Evolutionary conservation across 1,140 invertebrate genomes (phyloP), one percentile per base, ranked within the genome.

Genomic region (Daktulosphaira vitifoliae): DNA sequence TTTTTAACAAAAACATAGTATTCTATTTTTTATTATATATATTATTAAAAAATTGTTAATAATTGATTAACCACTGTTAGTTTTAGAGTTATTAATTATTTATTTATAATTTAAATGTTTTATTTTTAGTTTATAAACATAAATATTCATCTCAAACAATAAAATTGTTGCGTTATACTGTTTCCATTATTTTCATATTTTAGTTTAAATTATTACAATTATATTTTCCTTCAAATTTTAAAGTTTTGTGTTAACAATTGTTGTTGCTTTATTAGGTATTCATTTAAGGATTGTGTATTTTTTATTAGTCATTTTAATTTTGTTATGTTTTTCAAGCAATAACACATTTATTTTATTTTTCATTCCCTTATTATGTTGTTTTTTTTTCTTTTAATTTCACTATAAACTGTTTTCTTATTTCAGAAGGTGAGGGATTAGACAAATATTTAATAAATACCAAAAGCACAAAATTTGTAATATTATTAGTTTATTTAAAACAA

Each of bases 311-410:
- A 39, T 59, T 59, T 59, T 59, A 38, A 39, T 59, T 59, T 59
- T 59, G 54, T 59, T 59, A 59, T 59, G 54, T 59, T 59, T 59
- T 59, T 38, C 54, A 59, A 59, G 54, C 42, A 59, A 59, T 59
- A 59, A 59, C 54, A 44, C 23, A 16, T 59, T 56, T 56, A 44
- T 44, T 44, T n/a, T 44, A 7, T 42, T 56, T 56, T 59, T 59
- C 54, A 59, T 59, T 59, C 54, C 54, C 44, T 26, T 25, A 59
- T 59, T 23, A 44, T 59, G 38, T 59, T 59, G 26, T 46, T 26
- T 33, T 33, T 51, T 25, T 51, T 54, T 38, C 38, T 20, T 56
- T 37, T 56, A 56, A 56, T 39, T 2, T 56, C 53, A 42, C 53
- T 56, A 39, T 39, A 15, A 56, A 42, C 39, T 56, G 38, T 56